A percentile compares a stretch with the other conserved stretches of the same genome.
Conservation (phyloP, 2,113 vertebrate species). For the Ellobius talpinus region DNA sequence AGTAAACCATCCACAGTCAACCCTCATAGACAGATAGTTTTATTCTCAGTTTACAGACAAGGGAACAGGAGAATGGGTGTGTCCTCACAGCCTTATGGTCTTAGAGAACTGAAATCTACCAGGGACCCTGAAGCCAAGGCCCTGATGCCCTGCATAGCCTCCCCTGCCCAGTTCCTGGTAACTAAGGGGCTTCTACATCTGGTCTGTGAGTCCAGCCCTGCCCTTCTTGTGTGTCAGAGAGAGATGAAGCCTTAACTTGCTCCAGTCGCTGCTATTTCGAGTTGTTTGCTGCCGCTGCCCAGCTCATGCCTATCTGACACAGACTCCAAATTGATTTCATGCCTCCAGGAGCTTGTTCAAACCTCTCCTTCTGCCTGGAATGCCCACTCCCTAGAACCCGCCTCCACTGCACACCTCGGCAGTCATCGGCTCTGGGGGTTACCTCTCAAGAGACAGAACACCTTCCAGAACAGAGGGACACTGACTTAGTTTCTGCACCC, state of each 20-base stretch:
- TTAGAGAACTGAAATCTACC: not conserved
- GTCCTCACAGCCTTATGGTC: not conserved
- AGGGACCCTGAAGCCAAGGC: not conserved
- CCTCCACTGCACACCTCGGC: not conserved
- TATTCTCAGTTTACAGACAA: not conserved
- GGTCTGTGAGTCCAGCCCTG: not conserved
- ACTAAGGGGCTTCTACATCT: no score
- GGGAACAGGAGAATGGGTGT: not conserved
- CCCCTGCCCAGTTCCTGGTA: not conserved
- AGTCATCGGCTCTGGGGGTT: not conserved
- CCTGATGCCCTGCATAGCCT: not conserved
- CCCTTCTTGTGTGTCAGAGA: not conserved
- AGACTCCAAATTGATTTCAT: conserved; percentile 71
- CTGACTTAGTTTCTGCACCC: not conserved
- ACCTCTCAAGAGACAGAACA: not conserved
- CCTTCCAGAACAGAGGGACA: not conserved
- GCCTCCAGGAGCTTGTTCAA: conserved; percentile 45
- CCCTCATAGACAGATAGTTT: not conserved
- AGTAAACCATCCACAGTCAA: not conserved
- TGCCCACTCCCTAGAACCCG: not conserved
- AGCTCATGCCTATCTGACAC: conserved; percentile 21
- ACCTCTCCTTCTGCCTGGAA: conserved; percentile 13
- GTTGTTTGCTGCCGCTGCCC: conserved; percentile 53
- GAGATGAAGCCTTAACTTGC: conserved; percentile 12
- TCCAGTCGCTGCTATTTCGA: conserved; percentile 47